A percentile compares a stretch with the other conserved stretches of the same genome.
These are phyloP conservation scores for Drosophila testacea DNA, from an alignment of 2,888 invertebrate species.

Conservation along the genomic window DNA sequence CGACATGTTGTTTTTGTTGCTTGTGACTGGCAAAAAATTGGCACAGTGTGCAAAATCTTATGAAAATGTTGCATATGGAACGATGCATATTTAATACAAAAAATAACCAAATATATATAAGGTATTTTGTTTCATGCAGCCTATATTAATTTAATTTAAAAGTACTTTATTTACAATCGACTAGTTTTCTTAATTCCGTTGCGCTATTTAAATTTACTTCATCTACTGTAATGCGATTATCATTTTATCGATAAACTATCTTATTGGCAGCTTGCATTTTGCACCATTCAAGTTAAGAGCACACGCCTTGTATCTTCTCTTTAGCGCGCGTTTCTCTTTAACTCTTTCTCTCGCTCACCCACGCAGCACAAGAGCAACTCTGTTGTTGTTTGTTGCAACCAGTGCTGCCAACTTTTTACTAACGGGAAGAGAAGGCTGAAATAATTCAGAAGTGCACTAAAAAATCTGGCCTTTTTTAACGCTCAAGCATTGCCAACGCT, in stretches of 20 bases:
- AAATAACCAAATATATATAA: not conserved
- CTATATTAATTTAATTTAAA: not conserved
- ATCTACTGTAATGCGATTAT: constrained; percentile 10
- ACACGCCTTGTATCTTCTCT: constrained; percentile 24
- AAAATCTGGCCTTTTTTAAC: too few species aligned
- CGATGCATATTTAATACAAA: not conserved
- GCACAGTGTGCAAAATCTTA: constrained; percentile 45
- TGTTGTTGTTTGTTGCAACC: not conserved
- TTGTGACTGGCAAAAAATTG: constrained; percentile 60
- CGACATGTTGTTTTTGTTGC: constrained; percentile 41
- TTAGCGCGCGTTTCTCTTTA: constrained; percentile 33
- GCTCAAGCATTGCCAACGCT: too few species aligned
- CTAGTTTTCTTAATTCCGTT: not conserved
- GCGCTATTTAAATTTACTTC: not conserved
- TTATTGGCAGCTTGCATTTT: constrained; percentile 32
- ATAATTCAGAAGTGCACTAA: too few species aligned
- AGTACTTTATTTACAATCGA: too few species aligned
- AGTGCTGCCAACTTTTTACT: too few species aligned
- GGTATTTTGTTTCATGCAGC: too few species aligned
- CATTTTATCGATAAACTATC: constrained; percentile 44
- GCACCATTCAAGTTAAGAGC: constrained; percentile 38
- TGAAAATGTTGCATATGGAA: constrained; percentile 8
- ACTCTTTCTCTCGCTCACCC: constrained; percentile 33
- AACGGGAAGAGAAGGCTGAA: too few species aligned
- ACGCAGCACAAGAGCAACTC: constrained; percentile 28